These are phyloP conservation scores for Halcyon chelicuti DNA, from an alignment of 2,797 vertebrate genomes.

Conservation along the genomic window DNA sequence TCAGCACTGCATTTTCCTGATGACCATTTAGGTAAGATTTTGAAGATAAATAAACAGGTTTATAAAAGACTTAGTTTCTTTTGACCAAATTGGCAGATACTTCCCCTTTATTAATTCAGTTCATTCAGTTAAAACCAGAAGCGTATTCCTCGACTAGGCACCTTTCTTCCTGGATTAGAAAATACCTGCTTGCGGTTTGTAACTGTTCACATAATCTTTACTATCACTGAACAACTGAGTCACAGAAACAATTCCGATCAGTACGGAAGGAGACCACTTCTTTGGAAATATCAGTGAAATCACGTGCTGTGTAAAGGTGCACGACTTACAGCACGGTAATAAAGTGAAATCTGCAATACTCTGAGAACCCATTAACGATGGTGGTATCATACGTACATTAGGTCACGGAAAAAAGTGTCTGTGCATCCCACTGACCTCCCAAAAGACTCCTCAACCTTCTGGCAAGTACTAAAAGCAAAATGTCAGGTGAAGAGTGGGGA, in stretches of 20 bases:
- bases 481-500: neutral
- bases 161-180: neutral
- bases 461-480: neutral
- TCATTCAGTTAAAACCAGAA: neutral
- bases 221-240: neutral
- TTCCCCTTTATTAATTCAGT: neutral
- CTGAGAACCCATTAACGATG: neutral
- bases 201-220: neutral
- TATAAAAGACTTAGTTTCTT: neutral
- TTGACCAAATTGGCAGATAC: neutral
- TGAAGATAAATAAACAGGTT: neutral
- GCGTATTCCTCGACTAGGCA: neutral
- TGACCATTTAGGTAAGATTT: neutral
- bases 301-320: neutral
- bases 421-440: neutral
- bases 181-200: neutral
- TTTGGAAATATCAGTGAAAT: neutral
- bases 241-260: neutral
- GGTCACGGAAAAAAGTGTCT: neutral
- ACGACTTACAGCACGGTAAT: neutral
- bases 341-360: neutral
- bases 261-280: neutral
- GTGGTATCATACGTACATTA: neutral
- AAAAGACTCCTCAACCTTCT: neutral
- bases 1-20: neutral